Evolutionary conservation across 2,888 invertebrate genomes (phyloP), one percentile per base, ranked within the genome.

Genomic region (Thereva unica): DNA sequence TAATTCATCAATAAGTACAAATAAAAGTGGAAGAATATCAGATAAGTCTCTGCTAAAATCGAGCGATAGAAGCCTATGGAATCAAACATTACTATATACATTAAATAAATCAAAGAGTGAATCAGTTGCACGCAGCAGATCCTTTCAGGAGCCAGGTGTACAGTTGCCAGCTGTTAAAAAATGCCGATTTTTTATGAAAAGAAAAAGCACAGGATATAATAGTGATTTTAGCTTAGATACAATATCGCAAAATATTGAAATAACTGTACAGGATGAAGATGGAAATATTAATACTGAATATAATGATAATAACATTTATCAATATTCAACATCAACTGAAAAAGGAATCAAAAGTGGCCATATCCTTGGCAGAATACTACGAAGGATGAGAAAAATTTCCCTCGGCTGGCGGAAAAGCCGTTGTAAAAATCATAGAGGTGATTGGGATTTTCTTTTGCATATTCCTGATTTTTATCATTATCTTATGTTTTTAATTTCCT

Each of bases 401-500:
- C 74, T 78, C 66, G 78, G 78, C 67, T 81, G 80, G 80, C 79
- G 79, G 64, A 81, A 78, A 71, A 77, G 79, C 64, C 79, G 78
- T 67, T 75, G 79, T 74, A 76, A 80, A 72, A 77, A 77, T 74
- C 78, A 77, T 69, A 78, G 82, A 81, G 81, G 81, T 81, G 81
- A 81, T 49, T 65, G 53, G 54, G 64, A 12, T 47, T 61, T 50
- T 61, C 10, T 38, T 59, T 63, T 41, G 10, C 44, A 52, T 47
- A 49, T 49, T 12, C 8, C 2, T 7, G 6, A 7, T 49, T 10
- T 34, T 9, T 6, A 35, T 9, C 4, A 35, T 35, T 50, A 35
- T 50, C 3, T 23, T 50, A 5, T 34, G 35, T 34, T 34, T 50
- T 50, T 34, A 50, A 50, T 4, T 50, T 50, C 5, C 12, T 23